These are phyloP conservation scores for Hippopotamus amphibius DNA, from an alignment of 2,113 vertebrate genomes.

Conservation along the genomic window DNA sequence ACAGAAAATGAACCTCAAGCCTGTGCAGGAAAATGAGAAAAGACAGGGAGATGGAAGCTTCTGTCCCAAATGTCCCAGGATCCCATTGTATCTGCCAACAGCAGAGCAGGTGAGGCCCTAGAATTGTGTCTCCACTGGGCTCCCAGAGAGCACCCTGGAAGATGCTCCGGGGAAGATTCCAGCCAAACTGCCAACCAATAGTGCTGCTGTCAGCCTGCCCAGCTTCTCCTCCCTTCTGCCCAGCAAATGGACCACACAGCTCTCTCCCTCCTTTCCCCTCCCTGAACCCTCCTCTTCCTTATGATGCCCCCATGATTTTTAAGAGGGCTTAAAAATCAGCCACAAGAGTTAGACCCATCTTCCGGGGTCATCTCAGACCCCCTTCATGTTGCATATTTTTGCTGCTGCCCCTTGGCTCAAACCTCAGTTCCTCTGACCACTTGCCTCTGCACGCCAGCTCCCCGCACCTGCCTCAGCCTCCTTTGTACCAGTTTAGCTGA, in stretches of 20 bases:
- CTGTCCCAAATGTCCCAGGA: background rate
- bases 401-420: background rate
- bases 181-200: background rate
- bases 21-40: background rate
- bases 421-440: background rate
- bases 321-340: background rate
- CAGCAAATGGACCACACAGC: accelerated
- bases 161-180: background rate
- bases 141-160: background rate
- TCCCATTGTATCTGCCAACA: background rate
- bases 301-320: background rate
- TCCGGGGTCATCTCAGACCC: background rate
- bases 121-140: background rate
- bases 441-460: background rate
- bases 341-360: background rate
- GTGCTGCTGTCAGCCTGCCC: background rate
- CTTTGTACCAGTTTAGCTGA: background rate
- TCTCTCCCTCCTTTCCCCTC: no score
- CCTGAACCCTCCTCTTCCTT: background rate
- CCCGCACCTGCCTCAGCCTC: background rate
- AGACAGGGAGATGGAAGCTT: background rate
- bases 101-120: accelerated
- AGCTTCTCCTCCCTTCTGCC: background rate
- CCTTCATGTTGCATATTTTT: background rate
- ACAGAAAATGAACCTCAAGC: background rate